Evolutionary conservation across 2,888 invertebrate species (phyloP).

Genomic region (Operophtera brumata): DNA sequence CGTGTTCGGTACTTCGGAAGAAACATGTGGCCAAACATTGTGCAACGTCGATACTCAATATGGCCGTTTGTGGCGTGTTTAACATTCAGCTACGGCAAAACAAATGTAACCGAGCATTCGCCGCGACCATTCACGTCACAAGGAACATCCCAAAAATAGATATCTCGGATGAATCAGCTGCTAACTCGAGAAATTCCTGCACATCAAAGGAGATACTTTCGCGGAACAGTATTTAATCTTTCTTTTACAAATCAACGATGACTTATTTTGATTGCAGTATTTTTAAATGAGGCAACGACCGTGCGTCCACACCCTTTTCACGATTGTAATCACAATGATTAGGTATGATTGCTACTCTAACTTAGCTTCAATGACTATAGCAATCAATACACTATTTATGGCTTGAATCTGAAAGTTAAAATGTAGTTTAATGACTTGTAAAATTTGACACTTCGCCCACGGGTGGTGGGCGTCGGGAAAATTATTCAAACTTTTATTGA

Average conservation of each 20-base stretch:
- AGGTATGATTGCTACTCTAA: conserved; percentile 30
- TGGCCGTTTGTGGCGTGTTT: conserved; percentile 59
- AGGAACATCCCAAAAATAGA: conserved; percentile 62
- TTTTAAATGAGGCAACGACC: conserved; percentile 21
- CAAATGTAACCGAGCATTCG: conserved; percentile 61
- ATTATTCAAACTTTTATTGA: conserved; percentile 69
- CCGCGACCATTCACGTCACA: conserved; percentile 48
- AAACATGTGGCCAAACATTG: conserved; percentile 78
- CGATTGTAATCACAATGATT: conserved; percentile 30
- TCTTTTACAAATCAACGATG: conserved; percentile 33
- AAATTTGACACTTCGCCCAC: conserved; percentile 72
- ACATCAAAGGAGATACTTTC: conserved; percentile 68
- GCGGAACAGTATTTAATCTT: conserved; percentile 55
- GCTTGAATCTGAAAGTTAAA: conserved; percentile 54
- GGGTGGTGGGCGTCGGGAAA: conserved; percentile 52
- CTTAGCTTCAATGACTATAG: conserved; percentile 35
- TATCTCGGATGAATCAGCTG: conserved; percentile 65
- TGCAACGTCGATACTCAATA: conserved; percentile 55
- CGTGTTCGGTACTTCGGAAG: conserved; percentile 55
- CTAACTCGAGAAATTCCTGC: conserved; percentile 65
- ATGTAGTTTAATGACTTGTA: conserved; percentile 66
- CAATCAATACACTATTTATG: conserved; percentile 45
- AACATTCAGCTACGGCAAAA: conserved; percentile 52
- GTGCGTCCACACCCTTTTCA: conserved; percentile 24
- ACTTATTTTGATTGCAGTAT: conserved; percentile 39